Evolutionary conservation across 2,113 vertebrate species (phyloP).

Genomic region (Potamarius usumacintae): DNA sequence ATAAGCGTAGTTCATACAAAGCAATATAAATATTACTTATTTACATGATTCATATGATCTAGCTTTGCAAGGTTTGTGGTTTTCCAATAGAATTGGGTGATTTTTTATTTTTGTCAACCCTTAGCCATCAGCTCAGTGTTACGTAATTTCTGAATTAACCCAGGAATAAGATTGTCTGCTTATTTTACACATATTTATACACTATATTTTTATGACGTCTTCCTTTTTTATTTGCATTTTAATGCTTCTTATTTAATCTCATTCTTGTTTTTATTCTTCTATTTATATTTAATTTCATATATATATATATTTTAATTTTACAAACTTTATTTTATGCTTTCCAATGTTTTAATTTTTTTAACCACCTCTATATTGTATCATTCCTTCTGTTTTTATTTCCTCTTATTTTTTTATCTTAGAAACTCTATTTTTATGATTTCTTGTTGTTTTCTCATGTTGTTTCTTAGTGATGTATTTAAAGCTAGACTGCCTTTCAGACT

Average conservation of each 20-base stretch:
- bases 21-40: neutral
- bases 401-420: neutral
- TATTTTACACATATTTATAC: neutral
- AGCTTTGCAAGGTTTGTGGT: neutral
- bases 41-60: neutral
- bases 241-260: neutral
- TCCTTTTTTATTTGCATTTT: neutral
- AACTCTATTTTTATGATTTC: neutral
- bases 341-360: neutral
- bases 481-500: too few relatives aligned
- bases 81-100: neutral
- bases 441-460: neutral
- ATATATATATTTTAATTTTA: neutral
- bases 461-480: neutral
- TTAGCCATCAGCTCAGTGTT: neutral
- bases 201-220: neutral
- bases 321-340: neutral
- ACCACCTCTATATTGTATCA: neutral
- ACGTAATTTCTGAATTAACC: neutral
- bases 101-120: neutral
- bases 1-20: neutral
- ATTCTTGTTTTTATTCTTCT: neutral
- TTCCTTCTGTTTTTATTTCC: neutral
- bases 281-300: neutral
- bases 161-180: neutral